phyloP scores from a whole-genome alignment of 2,113 vertebrate species.

The Tetraodon nigroviridis region DNA sequence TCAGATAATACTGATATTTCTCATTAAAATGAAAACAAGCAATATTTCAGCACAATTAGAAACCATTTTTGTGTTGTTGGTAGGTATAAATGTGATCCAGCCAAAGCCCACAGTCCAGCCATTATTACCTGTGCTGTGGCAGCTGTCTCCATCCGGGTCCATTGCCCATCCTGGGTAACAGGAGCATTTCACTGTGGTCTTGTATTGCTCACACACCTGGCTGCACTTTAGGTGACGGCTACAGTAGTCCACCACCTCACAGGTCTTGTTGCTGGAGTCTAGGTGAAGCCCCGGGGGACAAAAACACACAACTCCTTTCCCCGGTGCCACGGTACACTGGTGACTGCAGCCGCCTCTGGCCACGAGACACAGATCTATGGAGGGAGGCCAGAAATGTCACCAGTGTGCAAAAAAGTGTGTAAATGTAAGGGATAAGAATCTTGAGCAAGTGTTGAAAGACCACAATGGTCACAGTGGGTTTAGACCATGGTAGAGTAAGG shows the following conservation, averaged over 20 bases:
- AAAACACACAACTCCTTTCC: constrained; percentile 87
- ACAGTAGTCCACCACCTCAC: constrained; percentile 91
- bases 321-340: constrained; percentile 89
- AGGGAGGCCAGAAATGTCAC: background rate
- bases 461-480: no score
- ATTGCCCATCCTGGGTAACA: constrained; percentile 94
- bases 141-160: constrained; percentile 85
- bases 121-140: constrained; percentile 82
- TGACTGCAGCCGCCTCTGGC: constrained; percentile 96
- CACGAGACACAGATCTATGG: constrained; percentile 85
- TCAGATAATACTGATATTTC: background rate
- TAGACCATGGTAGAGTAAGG: no score
- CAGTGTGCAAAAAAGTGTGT: background rate
- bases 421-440: background rate
- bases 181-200: constrained; percentile 92
- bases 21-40: background rate
- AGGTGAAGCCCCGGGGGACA: constrained; percentile 87
- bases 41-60: no score
- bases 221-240: constrained; percentile 88
- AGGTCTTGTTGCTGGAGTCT: constrained; percentile 85
- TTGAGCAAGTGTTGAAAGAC: no score
- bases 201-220: constrained; percentile 94
- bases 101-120: background rate
- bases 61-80: background rate
- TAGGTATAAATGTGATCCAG: background rate